Evolutionary conservation across 2,888 invertebrate species (phyloP), one percentile per base, ranked within the genome.

Genomic region (Unio delphinus): DNA sequence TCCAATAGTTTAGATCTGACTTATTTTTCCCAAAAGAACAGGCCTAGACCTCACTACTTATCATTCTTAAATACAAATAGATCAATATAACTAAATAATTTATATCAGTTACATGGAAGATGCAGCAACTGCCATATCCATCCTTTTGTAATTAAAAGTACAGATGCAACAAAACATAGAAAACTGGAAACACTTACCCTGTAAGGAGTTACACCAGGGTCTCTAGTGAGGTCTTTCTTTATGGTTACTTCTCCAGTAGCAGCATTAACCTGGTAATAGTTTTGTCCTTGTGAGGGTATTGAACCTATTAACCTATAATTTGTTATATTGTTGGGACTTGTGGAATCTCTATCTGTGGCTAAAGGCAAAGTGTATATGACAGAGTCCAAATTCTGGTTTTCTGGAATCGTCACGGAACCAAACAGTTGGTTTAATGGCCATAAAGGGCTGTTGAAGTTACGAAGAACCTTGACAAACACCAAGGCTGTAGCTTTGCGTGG

Each of bases 321-420:
- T 7, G 79, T 72, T 8, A 64, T 67, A 61, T 83, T 84, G 69
- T 82, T 83, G 11, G 85, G 85, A 18, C 70, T 54, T 56, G 65
- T 68, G 6, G 28, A 66, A 72, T 88, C 88, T 8, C 20, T 60
- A 72, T 88, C 88, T 8, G 69, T 67, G 8, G 83, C 84, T 26
- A 62, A 69, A 56, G 60, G 62, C 23, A 80, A 55, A 17, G 63
- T 58, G 55, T 67, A 45, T 56, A 77, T 69, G 3, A 65, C 59
- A 17, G 68, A 58, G 26, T 70, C 75, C 8, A 67, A 55, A 1
- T 55, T 57, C 58, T 70, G 66, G 55, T 74, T 81, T 63, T 85
- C 85, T 11, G 79, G 70, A n/a, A 85, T 78, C 6, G 66, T 74
- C 2, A 59, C 70, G 1, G 61, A 55, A 30, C 59, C 3, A 59